Evolutionary conservation across 2,113 vertebrate genomes (phyloP).

Genomic region (Psittacus erithacus): DNA sequence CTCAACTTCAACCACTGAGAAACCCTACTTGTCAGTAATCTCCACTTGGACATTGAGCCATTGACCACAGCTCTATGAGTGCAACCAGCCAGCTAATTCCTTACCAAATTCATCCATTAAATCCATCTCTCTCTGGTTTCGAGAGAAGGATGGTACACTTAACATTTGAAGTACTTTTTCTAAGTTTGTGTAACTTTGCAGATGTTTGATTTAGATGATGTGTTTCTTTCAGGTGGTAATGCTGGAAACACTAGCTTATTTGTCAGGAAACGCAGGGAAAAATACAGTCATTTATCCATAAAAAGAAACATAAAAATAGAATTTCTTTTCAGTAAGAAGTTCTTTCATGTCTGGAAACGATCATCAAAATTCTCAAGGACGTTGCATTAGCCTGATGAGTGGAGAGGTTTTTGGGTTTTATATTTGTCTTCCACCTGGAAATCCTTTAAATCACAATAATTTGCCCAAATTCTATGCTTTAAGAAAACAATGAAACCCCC

Average conservation of each 20-base stretch:
- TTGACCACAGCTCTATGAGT: background rate
- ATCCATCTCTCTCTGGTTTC: background rate
- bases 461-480: background rate
- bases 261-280: background rate
- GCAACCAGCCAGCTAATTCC: background rate
- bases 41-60: background rate
- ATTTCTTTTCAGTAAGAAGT: background rate
- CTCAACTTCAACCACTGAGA: background rate
- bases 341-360: accelerated
- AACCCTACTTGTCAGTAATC: background rate
- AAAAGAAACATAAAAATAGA: background rate
- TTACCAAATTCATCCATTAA: background rate
- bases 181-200: background rate
- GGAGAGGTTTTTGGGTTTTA: accelerated
- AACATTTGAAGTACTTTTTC: background rate
- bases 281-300: background rate
- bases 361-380: background rate
- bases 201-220: background rate
- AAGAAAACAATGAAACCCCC: accelerated
- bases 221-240: background rate
- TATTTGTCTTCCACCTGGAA: background rate
- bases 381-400: background rate
- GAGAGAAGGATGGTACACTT: background rate
- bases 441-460: background rate
- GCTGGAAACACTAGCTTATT: background rate